Evolutionary conservation across 1,140 invertebrate genomes (phyloP).

Genomic region (Macrosteles quadrilineatus): DNA sequence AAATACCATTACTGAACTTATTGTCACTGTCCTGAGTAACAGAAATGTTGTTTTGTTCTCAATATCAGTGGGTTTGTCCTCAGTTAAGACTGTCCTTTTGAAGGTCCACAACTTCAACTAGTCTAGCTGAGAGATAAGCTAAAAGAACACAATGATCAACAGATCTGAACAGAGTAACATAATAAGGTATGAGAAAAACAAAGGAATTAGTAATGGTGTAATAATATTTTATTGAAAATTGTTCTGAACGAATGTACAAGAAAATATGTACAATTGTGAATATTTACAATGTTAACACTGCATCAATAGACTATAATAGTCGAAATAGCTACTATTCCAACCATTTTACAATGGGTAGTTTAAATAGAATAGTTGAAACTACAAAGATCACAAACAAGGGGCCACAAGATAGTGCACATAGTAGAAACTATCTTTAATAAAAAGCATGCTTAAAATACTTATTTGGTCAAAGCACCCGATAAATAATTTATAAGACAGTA

Average conservation of each 20-base stretch:
- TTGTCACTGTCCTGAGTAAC: too few species aligned
- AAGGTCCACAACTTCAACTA: too few species aligned
- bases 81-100: too few species aligned
- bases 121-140: too few species aligned
- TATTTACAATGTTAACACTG: conserved; percentile 28
- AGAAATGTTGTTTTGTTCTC: too few species aligned
- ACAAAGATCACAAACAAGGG: neutral
- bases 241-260: conserved; percentile 29
- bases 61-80: too few species aligned
- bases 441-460: conserved; percentile 3
- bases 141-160: too few species aligned
- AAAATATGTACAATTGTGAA: conserved; percentile 30
- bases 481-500: neutral
- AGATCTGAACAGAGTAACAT: too few species aligned
- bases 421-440: conserved; percentile 4
- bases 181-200: too few species aligned
- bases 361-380: neutral
- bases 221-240: conserved; percentile 32
- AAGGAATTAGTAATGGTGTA: conserved; percentile 31
- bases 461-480: conserved; percentile 3
- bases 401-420: neutral
- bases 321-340: neutral
- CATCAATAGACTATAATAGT: conserved; percentile 7
- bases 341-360: too few species aligned
- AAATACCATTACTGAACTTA: too few species aligned